Percentiles rank a stretch among this genome's conserved stretches.
Conservation (phyloP, 2,888 invertebrate species). For the Argyresthia goedartella region DNA sequence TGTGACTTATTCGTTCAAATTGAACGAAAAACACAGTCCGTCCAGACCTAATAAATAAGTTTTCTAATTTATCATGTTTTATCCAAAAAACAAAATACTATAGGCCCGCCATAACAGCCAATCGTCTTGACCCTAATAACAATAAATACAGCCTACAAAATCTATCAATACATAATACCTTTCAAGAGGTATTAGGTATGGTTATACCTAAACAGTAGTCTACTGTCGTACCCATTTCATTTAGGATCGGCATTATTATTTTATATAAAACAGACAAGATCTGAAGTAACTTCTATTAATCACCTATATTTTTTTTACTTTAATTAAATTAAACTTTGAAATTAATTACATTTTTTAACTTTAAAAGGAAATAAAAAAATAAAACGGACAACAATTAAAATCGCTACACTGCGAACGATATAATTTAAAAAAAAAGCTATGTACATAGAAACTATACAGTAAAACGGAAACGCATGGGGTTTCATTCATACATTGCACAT, state of each 20-base stretch:
- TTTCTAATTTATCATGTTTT: conserved; percentile 59
- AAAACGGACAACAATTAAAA: too few species aligned
- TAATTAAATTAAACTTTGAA: too few species aligned
- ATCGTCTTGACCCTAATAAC: conserved; percentile 61
- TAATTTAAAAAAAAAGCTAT: too few species aligned
- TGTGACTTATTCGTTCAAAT: conserved; percentile 67
- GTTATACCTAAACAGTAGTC: conserved; percentile 21
- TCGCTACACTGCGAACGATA: too few species aligned
- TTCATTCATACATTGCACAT: too few species aligned
- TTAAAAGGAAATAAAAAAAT: too few species aligned
- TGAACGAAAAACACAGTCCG: conserved; percentile 67
- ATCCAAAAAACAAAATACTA: conserved; percentile 33
- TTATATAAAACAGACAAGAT: conserved; percentile 17
- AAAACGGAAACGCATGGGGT: too few species aligned
- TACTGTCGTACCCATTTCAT: conserved; percentile 29
- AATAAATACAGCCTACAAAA: conserved; percentile 70
- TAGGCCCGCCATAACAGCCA: conserved; percentile 17
- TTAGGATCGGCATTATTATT: conserved; percentile 48
- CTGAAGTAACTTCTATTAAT: conserved; percentile 11
- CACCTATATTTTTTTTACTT: too few species aligned
- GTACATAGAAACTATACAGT: too few species aligned
- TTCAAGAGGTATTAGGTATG: conserved; percentile 37
- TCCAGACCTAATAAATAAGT: conserved; percentile 65
- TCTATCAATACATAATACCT: conserved; percentile 60
- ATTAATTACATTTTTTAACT: too few species aligned